These are phyloP conservation scores for Drosophila paramelanica DNA, from an alignment of 2,888 invertebrate species.

Conservation along the genomic window DNA sequence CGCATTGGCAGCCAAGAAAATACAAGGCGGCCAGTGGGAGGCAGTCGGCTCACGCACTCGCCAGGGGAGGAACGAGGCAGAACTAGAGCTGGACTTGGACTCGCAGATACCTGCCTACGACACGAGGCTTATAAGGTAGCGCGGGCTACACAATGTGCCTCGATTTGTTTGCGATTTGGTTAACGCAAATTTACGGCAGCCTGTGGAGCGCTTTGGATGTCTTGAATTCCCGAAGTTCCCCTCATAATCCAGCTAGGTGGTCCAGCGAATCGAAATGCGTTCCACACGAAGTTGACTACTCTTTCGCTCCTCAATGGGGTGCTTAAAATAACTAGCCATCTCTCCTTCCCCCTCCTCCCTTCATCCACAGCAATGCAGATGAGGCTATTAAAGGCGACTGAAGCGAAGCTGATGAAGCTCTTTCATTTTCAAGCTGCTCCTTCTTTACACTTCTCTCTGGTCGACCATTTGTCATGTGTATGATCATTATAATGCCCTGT, in stretches of 20 bases:
- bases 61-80: constrained; percentile 8
- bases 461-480: constrained; percentile 57
- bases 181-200: constrained; percentile 67
- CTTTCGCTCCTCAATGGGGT: constrained; percentile 10
- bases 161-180: constrained; percentile 77
- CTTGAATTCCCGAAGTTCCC: constrained; percentile 32
- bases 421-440: constrained; percentile 4
- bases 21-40: constrained; percentile 52
- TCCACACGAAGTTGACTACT: constrained; percentile 18
- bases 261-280: constrained; percentile 35
- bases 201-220: constrained; percentile 26
- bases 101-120: constrained; percentile 25
- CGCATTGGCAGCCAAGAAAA: constrained; percentile 69
- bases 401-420: constrained; percentile 35
- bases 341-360: not conserved
- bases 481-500: constrained; percentile 36
- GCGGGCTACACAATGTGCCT: constrained; percentile 50
- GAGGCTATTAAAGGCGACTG: constrained; percentile 45
- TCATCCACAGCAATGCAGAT: constrained; percentile 14
- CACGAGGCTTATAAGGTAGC: constrained; percentile 58
- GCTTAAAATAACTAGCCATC: constrained; percentile 18
- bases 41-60: constrained; percentile 59
- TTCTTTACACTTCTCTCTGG: constrained; percentile 21
- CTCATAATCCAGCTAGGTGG: constrained; percentile 55
- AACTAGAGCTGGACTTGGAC: constrained; percentile 18